A percentile compares a stretch with the other conserved stretches of the same genome.
Evolutionary conservation across 1,140 invertebrate genomes (phyloP).

Genomic region (Megalopta genalis): DNA sequence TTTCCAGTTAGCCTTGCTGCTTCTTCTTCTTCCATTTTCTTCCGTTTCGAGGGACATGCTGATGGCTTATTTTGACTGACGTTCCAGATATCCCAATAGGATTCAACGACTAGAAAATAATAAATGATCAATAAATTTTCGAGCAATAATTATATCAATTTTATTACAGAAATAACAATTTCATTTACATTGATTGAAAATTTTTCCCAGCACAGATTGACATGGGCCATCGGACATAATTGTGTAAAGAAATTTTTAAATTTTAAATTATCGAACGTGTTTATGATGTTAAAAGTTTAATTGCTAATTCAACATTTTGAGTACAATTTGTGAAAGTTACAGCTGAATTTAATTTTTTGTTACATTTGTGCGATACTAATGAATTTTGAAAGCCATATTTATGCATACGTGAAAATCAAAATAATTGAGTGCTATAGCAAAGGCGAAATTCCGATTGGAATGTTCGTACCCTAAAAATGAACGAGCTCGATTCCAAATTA

Average conservation of each 20-base stretch:
- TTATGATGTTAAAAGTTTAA: neutral
- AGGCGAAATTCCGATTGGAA: too few relatives aligned
- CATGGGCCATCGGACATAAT: constrained; percentile 32
- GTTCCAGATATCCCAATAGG: constrained; percentile 17
- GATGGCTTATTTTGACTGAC: constrained; percentile 8
- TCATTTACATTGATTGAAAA: constrained; percentile 32
- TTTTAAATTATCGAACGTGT: neutral
- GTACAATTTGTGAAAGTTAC: neutral
- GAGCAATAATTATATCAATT: neutral
- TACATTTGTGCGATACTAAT: neutral
- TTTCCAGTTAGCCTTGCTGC: neutral
- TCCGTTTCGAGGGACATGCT: constrained; percentile 39
- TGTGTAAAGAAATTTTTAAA: neutral
- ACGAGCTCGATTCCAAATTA: too few relatives aligned
- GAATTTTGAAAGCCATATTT: neutral
- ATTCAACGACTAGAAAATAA: constrained; percentile 32
- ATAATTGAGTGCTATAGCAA: too few relatives aligned
- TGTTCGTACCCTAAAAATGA: too few relatives aligned
- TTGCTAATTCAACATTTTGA: neutral
- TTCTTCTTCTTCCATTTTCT: constrained; percentile 11
- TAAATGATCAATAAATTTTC: constrained; percentile 1
- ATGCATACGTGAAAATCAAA: neutral
- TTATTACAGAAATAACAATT: neutral
- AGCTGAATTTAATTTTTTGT: neutral
- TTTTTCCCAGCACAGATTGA: constrained; percentile 17